These are phyloP conservation scores for Isotomurus palustris DNA, from an alignment of 2,888 invertebrate species.

Conservation along the genomic window DNA sequence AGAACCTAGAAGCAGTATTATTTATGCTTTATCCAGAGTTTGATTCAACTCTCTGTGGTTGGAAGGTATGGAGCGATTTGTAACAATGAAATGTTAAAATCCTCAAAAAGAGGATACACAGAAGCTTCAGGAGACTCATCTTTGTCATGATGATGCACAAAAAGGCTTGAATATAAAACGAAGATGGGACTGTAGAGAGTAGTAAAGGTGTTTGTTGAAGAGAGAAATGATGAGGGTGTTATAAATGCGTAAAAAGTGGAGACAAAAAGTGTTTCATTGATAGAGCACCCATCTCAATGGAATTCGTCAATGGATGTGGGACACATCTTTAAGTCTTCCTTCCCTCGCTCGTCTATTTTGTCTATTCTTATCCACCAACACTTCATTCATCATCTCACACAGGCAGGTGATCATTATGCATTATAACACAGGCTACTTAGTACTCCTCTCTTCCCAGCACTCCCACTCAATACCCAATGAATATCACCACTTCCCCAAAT, in stretches of 20 bases:
- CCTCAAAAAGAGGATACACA: not conserved
- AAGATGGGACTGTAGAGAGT: too few relatives aligned
- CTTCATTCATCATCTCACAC: not conserved
- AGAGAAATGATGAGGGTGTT: not conserved
- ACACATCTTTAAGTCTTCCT: too few relatives aligned
- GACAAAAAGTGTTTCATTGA: slow-evolving; percentile 32
- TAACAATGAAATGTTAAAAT: not conserved
- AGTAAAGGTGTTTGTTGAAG: not conserved
- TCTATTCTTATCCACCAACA: not conserved
- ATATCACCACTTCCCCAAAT: too few relatives aligned
- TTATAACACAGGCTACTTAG: too few relatives aligned
- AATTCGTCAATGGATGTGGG: slow-evolving; percentile 34
- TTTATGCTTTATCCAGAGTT: too few relatives aligned
- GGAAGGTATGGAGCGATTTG: slow-evolving; percentile 1
- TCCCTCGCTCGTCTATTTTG: too few relatives aligned
- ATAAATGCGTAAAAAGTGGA: slow-evolving; percentile 9
- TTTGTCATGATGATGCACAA: not conserved
- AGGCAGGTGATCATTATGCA: not conserved
- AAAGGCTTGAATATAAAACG: not conserved
- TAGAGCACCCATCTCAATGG: slow-evolving; percentile 32
- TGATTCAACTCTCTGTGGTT: too few relatives aligned
- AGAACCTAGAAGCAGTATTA: too few relatives aligned
- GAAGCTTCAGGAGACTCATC: not conserved
- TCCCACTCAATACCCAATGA: too few relatives aligned
- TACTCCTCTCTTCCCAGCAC: too few relatives aligned